A percentile compares a stretch with the other conserved stretches of the same genome.
Evolutionary conservation across 1,140 invertebrate genomes (phyloP).

Genomic region (Papilio aristodemus): DNA sequence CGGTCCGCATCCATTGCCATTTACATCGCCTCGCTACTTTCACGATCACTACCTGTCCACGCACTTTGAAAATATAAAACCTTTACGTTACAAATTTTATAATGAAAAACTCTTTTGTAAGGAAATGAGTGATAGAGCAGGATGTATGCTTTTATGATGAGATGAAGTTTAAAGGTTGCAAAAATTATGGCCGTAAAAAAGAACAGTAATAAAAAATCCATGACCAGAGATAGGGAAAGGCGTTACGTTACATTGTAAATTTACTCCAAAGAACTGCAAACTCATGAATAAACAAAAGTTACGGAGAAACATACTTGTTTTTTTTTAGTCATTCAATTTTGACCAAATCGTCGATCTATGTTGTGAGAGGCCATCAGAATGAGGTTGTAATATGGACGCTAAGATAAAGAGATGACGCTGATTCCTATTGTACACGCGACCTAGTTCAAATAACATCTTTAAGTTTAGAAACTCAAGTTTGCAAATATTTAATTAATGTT

Average conservation of each 20-base stretch:
- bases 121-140: neutral
- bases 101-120: neutral
- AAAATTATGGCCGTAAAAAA: neutral
- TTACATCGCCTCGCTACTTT: constrained; percentile 71
- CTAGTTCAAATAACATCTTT: no score
- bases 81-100: constrained; percentile 10
- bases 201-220: neutral
- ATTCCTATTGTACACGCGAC: neutral
- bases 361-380: no score
- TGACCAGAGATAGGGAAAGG: neutral
- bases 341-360: no score
- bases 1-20: constrained; percentile 69
- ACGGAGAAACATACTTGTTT: no score
- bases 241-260: neutral
- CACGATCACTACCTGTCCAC: constrained; percentile 51
- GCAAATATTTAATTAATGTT: neutral
- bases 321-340: neutral
- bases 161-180: neutral
- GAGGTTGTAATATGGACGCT: neutral
- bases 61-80: constrained; percentile 13
- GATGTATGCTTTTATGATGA: neutral
- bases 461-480: no score
- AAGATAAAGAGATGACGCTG: constrained; percentile 9
- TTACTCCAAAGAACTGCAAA: neutral
- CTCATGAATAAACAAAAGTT: no score